phyloP scores from a whole-genome alignment of 2,113 vertebrate genomes.

The Oncorhynchus nerka region DNA sequence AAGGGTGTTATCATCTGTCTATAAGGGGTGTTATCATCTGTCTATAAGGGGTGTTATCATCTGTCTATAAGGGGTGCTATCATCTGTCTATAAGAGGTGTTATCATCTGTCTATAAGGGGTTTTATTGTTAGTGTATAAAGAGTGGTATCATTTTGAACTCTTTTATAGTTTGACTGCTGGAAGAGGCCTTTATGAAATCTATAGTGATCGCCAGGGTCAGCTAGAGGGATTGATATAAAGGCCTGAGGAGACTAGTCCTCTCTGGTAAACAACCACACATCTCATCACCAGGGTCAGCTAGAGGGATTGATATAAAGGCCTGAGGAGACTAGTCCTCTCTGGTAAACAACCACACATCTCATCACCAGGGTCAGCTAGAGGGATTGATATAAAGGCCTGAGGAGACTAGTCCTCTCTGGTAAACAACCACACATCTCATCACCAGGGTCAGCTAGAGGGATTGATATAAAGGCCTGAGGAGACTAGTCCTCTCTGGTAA shows the following conservation, averaged over 20 bases:
- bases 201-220: slow-evolving; percentile 70
- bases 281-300: slow-evolving; percentile 80
- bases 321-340: slow-evolving; percentile 68
- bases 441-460: slow-evolving; percentile 73
- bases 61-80: slow-evolving; percentile 60
- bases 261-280: slow-evolving; percentile 1
- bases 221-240: slow-evolving; percentile 57
- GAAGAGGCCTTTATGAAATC: too few relatives aligned
- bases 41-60: too few relatives aligned
- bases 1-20: too few relatives aligned
- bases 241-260: slow-evolving; percentile 71
- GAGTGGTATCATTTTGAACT: slow-evolving; percentile 78
- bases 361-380: slow-evolving; percentile 80
- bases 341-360: slow-evolving; percentile 44
- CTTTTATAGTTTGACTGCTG: too few relatives aligned
- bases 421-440: slow-evolving; percentile 66
- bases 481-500: slow-evolving; percentile 63
- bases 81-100: slow-evolving; percentile 60
- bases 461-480: slow-evolving; percentile 45
- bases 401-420: slow-evolving; percentile 65
- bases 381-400: slow-evolving; percentile 73
- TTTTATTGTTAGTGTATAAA: slow-evolving; percentile 83
- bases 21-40: too few relatives aligned
- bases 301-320: slow-evolving; percentile 71
- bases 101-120: too few relatives aligned